These are phyloP conservation scores for Pheosia gnoma DNA, from an alignment of 2,888 invertebrate species.

Conservation along the genomic window DNA sequence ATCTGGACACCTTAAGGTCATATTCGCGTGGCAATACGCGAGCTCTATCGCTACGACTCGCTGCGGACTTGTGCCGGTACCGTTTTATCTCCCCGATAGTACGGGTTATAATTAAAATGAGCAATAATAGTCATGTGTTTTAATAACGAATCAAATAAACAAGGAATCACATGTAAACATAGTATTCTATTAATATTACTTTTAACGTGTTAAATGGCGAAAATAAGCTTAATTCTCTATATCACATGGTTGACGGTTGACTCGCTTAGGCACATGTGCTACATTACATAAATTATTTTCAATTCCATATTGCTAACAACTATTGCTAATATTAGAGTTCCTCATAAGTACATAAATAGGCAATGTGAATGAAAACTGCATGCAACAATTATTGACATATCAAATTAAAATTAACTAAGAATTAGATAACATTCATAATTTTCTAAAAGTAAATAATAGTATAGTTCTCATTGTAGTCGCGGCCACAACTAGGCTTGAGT, in stretches of 20 bases:
- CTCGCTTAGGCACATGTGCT: background rate
- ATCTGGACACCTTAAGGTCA: background rate
- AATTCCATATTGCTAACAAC: background rate
- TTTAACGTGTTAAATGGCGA: slow-evolving; percentile 1
- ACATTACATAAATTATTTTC: background rate
- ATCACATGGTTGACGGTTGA: background rate
- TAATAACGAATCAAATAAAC: slow-evolving; percentile 8
- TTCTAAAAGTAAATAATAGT: background rate
- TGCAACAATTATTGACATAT: background rate
- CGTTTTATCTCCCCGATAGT: too few species aligned
- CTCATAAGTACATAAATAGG: background rate
- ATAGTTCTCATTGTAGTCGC: too few species aligned
- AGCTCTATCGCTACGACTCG: too few species aligned
- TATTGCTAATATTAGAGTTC: background rate
- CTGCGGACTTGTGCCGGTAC: too few species aligned
- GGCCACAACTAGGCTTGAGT: too few species aligned
- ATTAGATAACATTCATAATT: background rate
- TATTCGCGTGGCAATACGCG: too few species aligned
- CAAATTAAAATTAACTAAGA: background rate
- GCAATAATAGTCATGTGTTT: background rate
- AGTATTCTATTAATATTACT: slow-evolving; percentile 1
- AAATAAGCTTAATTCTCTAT: background rate
- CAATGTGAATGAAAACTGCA: background rate
- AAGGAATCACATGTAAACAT: slow-evolving; percentile 4
- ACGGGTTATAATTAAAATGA: background rate